Base-by-base conservation (phyloP, 1,140 invertebrate genomes). In the Ceratosolen solmsi region DNA sequence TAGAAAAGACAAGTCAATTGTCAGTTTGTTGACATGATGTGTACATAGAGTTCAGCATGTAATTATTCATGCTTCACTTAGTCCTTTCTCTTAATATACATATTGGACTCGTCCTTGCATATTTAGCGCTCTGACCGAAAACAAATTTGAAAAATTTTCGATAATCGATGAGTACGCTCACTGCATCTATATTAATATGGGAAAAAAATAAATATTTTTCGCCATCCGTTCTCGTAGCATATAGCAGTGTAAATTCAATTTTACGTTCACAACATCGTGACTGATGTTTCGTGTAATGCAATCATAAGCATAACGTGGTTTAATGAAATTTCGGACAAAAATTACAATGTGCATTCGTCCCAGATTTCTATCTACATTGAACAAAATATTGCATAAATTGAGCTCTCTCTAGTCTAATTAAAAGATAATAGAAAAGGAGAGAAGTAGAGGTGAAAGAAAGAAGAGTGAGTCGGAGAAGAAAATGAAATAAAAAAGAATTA, bases 251-350 rank as follows among this genome's bases (percentile, higher is more conserved):
- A 13, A 46, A 46, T 46, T 46, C 5, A 46, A 46, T 13, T 46
- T 46, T 46, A n/a, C n/a, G 41, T 46, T 46, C 5, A 5, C 41
- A 68, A 56, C 15, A 63, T 9, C n/a, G 3, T 17, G n/a, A 25
- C 22, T 2, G 2, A 63, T 27, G 13, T 9, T 30, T 63, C 25
- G 25, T 8, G 25, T 15, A 63, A 63, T 30, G n/a, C n/a, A 79
- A 80, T 73, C n/a, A 63, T 63, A 49, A 63, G 30, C 54, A 0
- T 49, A 36, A 80, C 27, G 25, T 9, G 73, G 60, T 80, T 73
- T 80, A 73, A 80, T 73, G 36, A 51, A 80, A 27, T 80, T 63
- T 73, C 27, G 36, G 20, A 11, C 13, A 68, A 68, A 68, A 65
- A 41, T n/a, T 20, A 2, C 11, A n/a, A 3, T 30, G n/a, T 8